Evolutionary conservation across 2,797 vertebrate genomes (phyloP), one percentile per base, ranked within the genome.

Genomic region (Lacerta bilineata): DNA sequence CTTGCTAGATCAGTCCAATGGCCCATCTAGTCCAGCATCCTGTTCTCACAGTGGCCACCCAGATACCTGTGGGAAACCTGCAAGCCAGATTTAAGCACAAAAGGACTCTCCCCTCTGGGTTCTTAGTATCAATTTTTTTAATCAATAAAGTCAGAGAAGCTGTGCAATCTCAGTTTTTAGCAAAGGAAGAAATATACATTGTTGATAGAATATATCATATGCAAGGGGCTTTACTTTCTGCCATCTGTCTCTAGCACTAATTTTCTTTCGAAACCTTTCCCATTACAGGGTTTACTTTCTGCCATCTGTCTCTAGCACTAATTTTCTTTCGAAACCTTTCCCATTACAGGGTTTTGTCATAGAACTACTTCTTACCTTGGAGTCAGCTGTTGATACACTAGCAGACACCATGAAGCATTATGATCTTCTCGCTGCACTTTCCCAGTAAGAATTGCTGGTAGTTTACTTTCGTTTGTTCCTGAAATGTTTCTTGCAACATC

Each of bases 381-480:
- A 99, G 95, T 98, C 99, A n/a, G 98, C 98, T 92, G 98, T 99
- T 84, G 99, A 99, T 96, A 99, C 98, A 0, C 95, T 99, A 89
- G 98, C 99, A 88, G 99, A 99, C 97, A 98, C 97, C 10, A 98
- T 99, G 95, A 99, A 99, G 96, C 98, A 98, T 96, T 99, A 98
- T 36, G 99, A 99, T 95, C 97, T 99, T 88, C 98, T 99, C 92
- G 97, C 98, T 90, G 98, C 98, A 90, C 97, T 99, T 95, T 98
- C 98, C 95, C 98, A 99, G 99, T 99, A 98, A 98, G 99, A 97
- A 87, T 59, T 93, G 89, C 41, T 83, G 7, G 2, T 88, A 66
- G 15, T 89, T 59, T 5, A 11, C 27, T 93, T 10, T 11, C 8
- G 18, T 80, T 7, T 20, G 1, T 25, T 64, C 88, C 29, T 83